Evolutionary conservation across 1,140 invertebrate species (phyloP).

Genomic region (Thalassaphorura encarpata): DNA sequence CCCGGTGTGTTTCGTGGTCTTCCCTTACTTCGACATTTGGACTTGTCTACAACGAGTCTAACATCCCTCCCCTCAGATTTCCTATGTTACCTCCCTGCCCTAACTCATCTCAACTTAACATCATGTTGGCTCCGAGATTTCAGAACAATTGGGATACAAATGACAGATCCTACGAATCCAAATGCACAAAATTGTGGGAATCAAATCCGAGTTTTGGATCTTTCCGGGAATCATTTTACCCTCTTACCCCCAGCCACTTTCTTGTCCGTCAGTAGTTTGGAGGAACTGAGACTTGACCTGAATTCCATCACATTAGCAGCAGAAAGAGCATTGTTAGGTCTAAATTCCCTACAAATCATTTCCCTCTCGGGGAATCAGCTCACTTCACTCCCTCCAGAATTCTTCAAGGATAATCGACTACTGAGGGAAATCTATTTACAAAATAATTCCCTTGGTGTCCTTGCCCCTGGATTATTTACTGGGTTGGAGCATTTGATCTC

Average conservation of each 20-base stretch:
- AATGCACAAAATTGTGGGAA: slow-evolving; percentile 13
- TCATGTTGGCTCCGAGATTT: slow-evolving; percentile 69
- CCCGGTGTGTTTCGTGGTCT: slow-evolving; percentile 48
- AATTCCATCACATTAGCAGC: slow-evolving; percentile 45
- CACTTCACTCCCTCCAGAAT: slow-evolving; percentile 66
- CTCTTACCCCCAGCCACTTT: slow-evolving; percentile 52
- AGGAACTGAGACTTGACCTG: slow-evolving; percentile 39
- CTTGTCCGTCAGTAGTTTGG: slow-evolving; percentile 44
- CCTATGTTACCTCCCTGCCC: slow-evolving; percentile 63
- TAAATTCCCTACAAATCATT: slow-evolving; percentile 61
- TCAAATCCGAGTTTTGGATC: slow-evolving; percentile 57
- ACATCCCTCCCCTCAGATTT: slow-evolving; percentile 69
- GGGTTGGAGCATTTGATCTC: slow-evolving; percentile 67
- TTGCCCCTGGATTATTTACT: slow-evolving; percentile 73
- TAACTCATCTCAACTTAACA: slow-evolving; percentile 68
- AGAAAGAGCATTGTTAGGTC: slow-evolving; percentile 67
- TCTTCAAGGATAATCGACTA: slow-evolving; percentile 67
- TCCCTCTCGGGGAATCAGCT: slow-evolving; percentile 72
- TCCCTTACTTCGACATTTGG: slow-evolving; percentile 56
- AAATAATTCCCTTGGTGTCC: slow-evolving; percentile 75
- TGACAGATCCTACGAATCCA: slow-evolving; percentile 38
- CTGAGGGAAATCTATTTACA: slow-evolving; percentile 70
- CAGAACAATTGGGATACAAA: slow-evolving; percentile 57
- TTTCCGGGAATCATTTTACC: slow-evolving; percentile 73
- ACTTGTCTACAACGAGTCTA: slow-evolving; percentile 80